These are phyloP conservation scores for Lytechinus variegatus DNA, from an alignment of 35 echinoderm and acorn worm genomes.

Conservation along the genomic window DNA sequence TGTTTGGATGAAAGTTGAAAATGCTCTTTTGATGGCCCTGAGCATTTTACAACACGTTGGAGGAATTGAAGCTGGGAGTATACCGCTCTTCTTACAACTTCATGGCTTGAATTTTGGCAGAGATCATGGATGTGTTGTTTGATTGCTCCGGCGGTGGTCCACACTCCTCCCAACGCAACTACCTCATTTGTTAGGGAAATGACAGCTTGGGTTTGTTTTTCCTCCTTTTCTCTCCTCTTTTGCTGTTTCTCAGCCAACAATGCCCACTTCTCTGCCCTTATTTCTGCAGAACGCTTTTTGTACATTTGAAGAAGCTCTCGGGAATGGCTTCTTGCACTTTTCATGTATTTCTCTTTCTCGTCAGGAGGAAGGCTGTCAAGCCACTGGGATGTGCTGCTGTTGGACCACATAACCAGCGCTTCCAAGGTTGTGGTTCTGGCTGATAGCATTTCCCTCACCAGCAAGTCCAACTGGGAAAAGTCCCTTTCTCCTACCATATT, in stretches of 20 bases:
- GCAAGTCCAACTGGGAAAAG: constrained; percentile 67
- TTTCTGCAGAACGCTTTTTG: neutral
- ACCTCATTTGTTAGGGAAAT: constrained; percentile 32
- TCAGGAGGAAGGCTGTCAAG: constrained; percentile 38
- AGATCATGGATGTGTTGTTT: neutral
- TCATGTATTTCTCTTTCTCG: constrained; percentile 29
- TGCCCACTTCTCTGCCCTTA: constrained; percentile 50
- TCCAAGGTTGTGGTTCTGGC: constrained; percentile 41
- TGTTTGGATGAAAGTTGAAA: constrained; percentile 29
- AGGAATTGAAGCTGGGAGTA: constrained; percentile 32
- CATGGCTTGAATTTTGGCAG: neutral
- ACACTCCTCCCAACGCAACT: constrained; percentile 26
- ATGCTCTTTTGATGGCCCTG: constrained; percentile 48
- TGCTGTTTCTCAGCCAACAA: constrained; percentile 6
- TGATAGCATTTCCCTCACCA: constrained; percentile 57
- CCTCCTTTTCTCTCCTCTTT: constrained; percentile 36
- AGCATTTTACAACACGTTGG: constrained; percentile 25
- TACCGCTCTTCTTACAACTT: constrained; percentile 36
- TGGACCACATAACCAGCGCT: constrained; percentile 67
- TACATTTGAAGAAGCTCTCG: constrained; percentile 32
- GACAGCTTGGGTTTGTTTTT: constrained; percentile 10
- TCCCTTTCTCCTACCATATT: constrained; percentile 66
- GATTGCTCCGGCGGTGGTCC: constrained; percentile 17
- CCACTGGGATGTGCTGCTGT: constrained; percentile 54
- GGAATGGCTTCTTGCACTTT: constrained; percentile 42